Evolutionary conservation across 2,113 vertebrate species (phyloP).

Genomic region (Carassius carassius): DNA sequence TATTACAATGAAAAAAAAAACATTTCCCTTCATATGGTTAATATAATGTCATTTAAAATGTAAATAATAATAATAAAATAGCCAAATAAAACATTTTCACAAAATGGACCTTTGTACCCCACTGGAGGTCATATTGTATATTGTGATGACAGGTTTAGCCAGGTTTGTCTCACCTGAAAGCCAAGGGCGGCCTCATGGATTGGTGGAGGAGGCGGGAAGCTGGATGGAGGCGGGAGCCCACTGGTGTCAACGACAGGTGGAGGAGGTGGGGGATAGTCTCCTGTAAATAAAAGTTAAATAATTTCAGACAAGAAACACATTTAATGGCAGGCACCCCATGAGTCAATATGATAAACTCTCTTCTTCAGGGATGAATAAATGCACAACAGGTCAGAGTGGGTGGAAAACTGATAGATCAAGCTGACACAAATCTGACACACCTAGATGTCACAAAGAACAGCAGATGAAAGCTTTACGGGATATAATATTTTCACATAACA

Average conservation of each 20-base stretch:
- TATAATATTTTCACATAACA: constrained; percentile 22
- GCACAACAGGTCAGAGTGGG: not conserved
- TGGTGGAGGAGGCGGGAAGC: constrained; percentile 74
- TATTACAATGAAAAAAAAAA: not conserved
- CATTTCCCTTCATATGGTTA: not conserved
- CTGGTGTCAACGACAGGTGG: constrained; percentile 77
- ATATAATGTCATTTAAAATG: not conserved
- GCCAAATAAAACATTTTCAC: too few relatives aligned
- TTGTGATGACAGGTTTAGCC: not conserved
- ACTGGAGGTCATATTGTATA: not conserved
- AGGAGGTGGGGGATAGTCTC: constrained; percentile 82
- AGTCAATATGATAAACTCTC: not conserved
- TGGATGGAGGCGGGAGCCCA: constrained; percentile 67
- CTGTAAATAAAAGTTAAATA: constrained; percentile 52
- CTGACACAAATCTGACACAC: constrained; percentile 12
- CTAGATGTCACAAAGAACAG: not conserved
- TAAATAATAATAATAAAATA: too few relatives aligned
- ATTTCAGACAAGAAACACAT: not conserved
- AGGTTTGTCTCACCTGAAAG: constrained; percentile 70
- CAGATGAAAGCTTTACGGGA: not conserved
- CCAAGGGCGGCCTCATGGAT: constrained; percentile 64
- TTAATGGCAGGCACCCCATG: not conserved
- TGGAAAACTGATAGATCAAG: constrained; percentile 10
- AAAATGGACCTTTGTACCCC: too few relatives aligned
- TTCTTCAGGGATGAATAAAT: not conserved